Conservation (phyloP, 2,888 invertebrate species). For the Ceraclea dissimilis region DNA sequence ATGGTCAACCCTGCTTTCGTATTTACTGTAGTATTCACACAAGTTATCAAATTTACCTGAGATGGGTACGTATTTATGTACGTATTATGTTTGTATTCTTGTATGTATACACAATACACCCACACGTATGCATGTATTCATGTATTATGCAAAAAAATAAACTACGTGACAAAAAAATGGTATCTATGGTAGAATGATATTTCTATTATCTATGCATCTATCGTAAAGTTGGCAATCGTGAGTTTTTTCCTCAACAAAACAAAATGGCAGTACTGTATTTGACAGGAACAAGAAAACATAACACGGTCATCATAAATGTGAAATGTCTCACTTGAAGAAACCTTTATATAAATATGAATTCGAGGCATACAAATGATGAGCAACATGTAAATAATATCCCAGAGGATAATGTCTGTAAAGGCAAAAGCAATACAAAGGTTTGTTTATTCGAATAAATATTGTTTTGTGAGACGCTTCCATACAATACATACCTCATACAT, state of each 20-base stretch:
- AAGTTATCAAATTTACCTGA: no score
- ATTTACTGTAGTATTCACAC: no score
- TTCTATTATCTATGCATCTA: background rate
- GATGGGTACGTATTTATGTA: no score
- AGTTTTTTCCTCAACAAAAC: slow-evolving; percentile 6
- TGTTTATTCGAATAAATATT: slow-evolving; percentile 10
- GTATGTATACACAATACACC: no score
- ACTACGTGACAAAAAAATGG: no score
- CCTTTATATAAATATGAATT: slow-evolving; percentile 48
- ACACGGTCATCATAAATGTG: slow-evolving; percentile 43
- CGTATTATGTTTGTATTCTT: no score
- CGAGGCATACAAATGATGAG: slow-evolving; percentile 44
- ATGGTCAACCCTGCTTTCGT: no score
- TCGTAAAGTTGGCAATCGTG: slow-evolving; percentile 5
- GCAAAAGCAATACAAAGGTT: slow-evolving; percentile 31
- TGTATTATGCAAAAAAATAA: no score
- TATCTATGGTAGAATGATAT: background rate
- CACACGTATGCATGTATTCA: no score
- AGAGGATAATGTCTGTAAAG: slow-evolving; percentile 40
- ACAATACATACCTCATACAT: background rate
- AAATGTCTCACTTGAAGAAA: slow-evolving; percentile 38
- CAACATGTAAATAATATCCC: slow-evolving; percentile 49
- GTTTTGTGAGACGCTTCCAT: slow-evolving; percentile 23
- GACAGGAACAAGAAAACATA: slow-evolving; percentile 45
- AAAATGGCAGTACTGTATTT: slow-evolving; percentile 37